Base-by-base conservation (phyloP, 2,888 invertebrate genomes). In the Gisinianus flammeolus region DNA sequence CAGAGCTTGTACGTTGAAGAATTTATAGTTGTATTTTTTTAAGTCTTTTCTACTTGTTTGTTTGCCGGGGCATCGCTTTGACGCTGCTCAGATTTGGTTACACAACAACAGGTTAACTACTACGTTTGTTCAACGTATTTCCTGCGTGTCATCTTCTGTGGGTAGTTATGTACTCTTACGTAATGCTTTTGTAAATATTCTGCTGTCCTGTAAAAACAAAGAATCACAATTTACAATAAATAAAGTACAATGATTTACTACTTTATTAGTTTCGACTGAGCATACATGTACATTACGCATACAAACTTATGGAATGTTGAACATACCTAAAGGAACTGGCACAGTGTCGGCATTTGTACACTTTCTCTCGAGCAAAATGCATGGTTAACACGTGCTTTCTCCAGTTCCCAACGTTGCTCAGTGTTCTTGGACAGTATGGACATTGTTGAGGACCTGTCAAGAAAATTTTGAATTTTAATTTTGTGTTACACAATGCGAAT, bases 161-260 rank as follows among this genome's bases (percentile, higher is more conserved):
- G 85, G 74, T 85, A 85, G 82, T 85, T 85, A 82, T 86, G 86
- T 44, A 86, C 86, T 62, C 86, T 83, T 31, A 86, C 86, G 68
- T 86, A 85, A 79, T 86, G 86, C 79, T 86, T 86, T 77, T 86
- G 85, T 54, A 86, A 83, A 80, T 86, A 86, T 81, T 86, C 86
- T 28, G 86, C 83, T 35, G n/a, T n/a, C n/a, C n/a, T n/a, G n/a
- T n/a, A n/a, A n/a, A n/a, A n/a, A n/a, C n/a, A n/a, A n/a, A n/a
- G n/a, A n/a, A n/a, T n/a, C n/a, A n/a, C n/a, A n/a, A n/a, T n/a
- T n/a, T n/a, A n/a, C n/a, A n/a, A n/a, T n/a, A n/a, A n/a, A n/a
- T n/a, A n/a, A n/a, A n/a, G n/a, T n/a, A n/a, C n/a, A n/a, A n/a
- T n/a, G n/a, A n/a, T n/a, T n/a, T n/a, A n/a, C n/a, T n/a, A n/a